phyloP scores from a whole-genome alignment of 2,797 vertebrate species.

The Tolypeutes matacus region DNA sequence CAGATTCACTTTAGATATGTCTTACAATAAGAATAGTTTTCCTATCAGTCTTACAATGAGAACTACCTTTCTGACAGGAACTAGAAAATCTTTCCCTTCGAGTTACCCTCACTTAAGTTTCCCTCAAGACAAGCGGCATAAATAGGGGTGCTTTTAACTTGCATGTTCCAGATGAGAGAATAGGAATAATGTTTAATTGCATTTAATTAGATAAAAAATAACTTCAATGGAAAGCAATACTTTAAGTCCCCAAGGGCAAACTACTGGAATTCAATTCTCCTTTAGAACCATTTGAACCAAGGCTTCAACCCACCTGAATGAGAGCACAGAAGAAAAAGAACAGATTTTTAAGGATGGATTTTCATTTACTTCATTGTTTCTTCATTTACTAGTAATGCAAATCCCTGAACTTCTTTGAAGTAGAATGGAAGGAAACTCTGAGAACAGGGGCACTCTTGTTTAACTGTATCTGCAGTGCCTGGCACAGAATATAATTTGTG shows the following conservation, averaged over 20 bases:
- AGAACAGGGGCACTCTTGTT: background rate
- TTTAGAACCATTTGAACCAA: background rate
- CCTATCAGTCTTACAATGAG: background rate
- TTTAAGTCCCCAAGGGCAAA: background rate
- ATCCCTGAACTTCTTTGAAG: background rate
- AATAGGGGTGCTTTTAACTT: constrained; percentile 24
- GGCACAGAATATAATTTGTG: background rate
- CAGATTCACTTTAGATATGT: background rate
- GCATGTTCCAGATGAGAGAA: background rate
- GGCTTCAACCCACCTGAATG: background rate
- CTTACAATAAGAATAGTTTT: constrained; percentile 25
- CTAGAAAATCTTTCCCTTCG: background rate
- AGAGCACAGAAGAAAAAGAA: background rate
- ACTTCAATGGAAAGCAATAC: background rate
- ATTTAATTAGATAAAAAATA: background rate
- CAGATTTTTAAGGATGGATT: background rate
- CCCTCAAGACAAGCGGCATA: background rate
- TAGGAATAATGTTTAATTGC: background rate
- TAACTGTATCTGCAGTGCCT: background rate
- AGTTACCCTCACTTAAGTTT: constrained; percentile 20
- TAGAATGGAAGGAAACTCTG: background rate
- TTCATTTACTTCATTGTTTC: background rate
- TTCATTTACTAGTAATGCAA: background rate
- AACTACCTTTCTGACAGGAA: constrained; percentile 6
- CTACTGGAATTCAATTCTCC: background rate